Evolutionary conservation across 2,797 vertebrate species (phyloP), one percentile per base, ranked within the genome.

Genomic region (Psittacula echo): DNA sequence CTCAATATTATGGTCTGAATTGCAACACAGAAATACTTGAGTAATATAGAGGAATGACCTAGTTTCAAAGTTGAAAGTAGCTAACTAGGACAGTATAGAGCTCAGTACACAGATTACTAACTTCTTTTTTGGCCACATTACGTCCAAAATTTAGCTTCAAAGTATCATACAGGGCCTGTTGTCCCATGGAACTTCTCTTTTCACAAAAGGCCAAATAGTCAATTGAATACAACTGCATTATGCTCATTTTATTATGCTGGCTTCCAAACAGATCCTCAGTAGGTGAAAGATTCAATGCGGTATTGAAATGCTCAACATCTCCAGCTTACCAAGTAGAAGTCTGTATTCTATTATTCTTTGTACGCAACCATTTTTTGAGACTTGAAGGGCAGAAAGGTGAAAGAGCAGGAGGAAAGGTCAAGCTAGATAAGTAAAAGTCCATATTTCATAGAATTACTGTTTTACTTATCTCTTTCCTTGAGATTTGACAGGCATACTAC

Each of bases 401-500:
- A 97, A 95, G 64, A 95, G 75, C 79, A 96, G 80, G 93, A 68
- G 64, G 22, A 89, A 96, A 95, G 83, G 91, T 96, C 89, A 97
- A 97, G 74, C 32, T 56, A 94, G 76, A 85, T 90, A 97, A 97
- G 85, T 91, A 79, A 95, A 98, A 94, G 93, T 96, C 85, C 90
- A 44, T 95, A 96, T 96, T 97, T 97, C 90, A 95, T 60, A 84
- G 74, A 96, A 97, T 95, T 96, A 96, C 84, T 97, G 89, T 94
- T 97, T 97, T 89, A 96, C 78, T 97, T 97, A 97, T 74, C 88
- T 89, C 73, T 93, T 97, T 95, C 64, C 75, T 96, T 94, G 82
- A 91, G 61, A 64, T 96, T 76, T 97, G 96, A 96, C 94, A 95
- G 90, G 75, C 83, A 94, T 61, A 23, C 10, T 42, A 80, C 42